Evolutionary conservation across 2,888 invertebrate species (phyloP), one percentile per base, ranked within the genome.

Genomic region (Brachyopa scutellaris): DNA sequence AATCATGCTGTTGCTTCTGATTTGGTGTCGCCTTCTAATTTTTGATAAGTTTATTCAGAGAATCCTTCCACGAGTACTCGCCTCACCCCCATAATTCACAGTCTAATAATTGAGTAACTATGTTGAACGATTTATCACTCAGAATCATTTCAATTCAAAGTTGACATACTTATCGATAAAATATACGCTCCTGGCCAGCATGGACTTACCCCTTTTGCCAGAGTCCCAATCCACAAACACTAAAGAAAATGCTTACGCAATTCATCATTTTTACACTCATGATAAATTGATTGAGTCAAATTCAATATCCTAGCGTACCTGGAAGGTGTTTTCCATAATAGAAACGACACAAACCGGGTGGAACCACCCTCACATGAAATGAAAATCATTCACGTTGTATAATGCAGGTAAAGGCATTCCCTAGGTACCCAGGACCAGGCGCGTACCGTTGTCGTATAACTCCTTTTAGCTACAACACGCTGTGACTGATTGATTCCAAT

Each of bases 401-500:
- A 26, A 31, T 9, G 15, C 40, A 15, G 15, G 53, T 31, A 45
- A 9, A 21, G 9, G 9, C 6, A 15, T 23, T 42, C 26, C 31
- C 49, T 13, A 2, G 47, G 13, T 38, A 45, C 45, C 33, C 23
- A 13, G 29, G 17, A 11, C 36, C 38, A 26, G 19, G 1, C 8
- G n/a, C n/a, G n/a, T n/a, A 8, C 49, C n/a, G 21, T 8, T 33
- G 13, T 21, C 53, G 17, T 42, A 33, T 55, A 67, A 57, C 57
- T 53, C 29, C 59, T 72, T 38, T 51, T n/a, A n/a, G 59, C 53
- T 51, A 45, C 53, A 55, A 53, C n/a, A 64, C 29, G 7, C 53
- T 74, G 69, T 69, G 80, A 74, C 80, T 64, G 74, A 80, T 80
- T 80, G 80, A 80, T 80, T 80, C 62, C 42, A 51, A 80, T 80